Evolutionary conservation across 2,888 invertebrate species (phyloP), one percentile per base, ranked within the genome.

Genomic region (Alviniconcha strummeri): DNA sequence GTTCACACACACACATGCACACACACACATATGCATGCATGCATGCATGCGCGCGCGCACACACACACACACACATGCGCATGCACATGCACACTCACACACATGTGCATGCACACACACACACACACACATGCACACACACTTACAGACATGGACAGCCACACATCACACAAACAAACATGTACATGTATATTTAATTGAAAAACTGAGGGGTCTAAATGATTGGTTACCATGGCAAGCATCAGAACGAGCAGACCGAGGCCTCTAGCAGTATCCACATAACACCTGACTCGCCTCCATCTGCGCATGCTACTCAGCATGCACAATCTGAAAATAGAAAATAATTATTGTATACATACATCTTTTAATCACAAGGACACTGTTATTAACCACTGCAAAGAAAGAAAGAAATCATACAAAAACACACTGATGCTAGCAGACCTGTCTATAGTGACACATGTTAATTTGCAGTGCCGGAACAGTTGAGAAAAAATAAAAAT

Each of bases 251-350:
- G 56, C 4, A 74, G 72, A 72, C 81, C 56, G 13, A 71, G 72
- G 15, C 57, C 71, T 74, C 56, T 81, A 71, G 81, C 81, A 57
- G 74, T 81, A 71, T 78, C 78, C 78, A 78, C 78, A 78, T 78
- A 81, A n/a, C 81, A 81, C 75, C 19, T 81, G 64, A 81, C n/a
- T 54, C 75, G 55, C 52, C 81, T 56, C 81, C 81, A 81, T 81
- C 60, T 81, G 56, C 75, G 81, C 81, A 81, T 81, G 81, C 81
- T 81, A 75, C 57, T 72, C 64, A 74, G 19, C 69, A 17, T 80
- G 15, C 64, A n/a, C 75, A 19, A 15, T 19, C 74, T 74, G 72
- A 69, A 60, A 19, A 54, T 54, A 54, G 13, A 55, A 13, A 75
- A 15, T 64, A 64, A 64, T 64, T 1, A 64, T 64, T 64, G 15